Conservation (phyloP, 2,888 invertebrate genomes). For the Dynastes grantii region DNA sequence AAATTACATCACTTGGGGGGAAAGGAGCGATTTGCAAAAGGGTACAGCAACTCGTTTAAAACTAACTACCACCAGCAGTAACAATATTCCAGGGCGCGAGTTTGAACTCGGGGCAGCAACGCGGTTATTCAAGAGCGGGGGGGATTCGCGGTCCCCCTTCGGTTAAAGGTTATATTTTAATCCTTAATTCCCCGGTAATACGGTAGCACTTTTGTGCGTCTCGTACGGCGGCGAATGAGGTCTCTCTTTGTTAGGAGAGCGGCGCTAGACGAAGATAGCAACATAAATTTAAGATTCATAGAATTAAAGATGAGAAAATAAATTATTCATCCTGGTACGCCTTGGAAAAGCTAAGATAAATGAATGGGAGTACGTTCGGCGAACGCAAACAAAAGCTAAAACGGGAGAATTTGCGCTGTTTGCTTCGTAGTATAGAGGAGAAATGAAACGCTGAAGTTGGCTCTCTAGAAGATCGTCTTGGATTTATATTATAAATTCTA, state of each 20-base stretch:
- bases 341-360: slow-evolving; percentile 69
- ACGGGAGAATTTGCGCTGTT: slow-evolving; percentile 26
- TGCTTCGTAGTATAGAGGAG: too few relatives aligned
- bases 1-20: too few relatives aligned
- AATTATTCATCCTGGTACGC: slow-evolving; percentile 67
- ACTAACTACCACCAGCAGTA: too few relatives aligned
- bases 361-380: slow-evolving; percentile 60
- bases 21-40: too few relatives aligned
- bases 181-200: too few relatives aligned
- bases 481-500: background rate
- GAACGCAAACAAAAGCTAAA: slow-evolving; percentile 63
- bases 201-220: slow-evolving; percentile 1
- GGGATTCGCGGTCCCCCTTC: too few relatives aligned
- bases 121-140: too few relatives aligned
- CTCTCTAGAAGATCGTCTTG: background rate
- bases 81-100: background rate
- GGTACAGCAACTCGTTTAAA: too few relatives aligned
- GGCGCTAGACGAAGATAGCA: slow-evolving; percentile 15
- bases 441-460: slow-evolving; percentile 39
- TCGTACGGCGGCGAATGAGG: background rate
- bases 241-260: slow-evolving; percentile 10
- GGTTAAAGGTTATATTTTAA: slow-evolving; percentile 35
- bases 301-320: slow-evolving; percentile 70
- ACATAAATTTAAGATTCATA: slow-evolving; percentile 69
- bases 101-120: background rate